A percentile compares a stretch with the other conserved stretches of the same genome.
Conservation (phyloP, 2,113 vertebrate species). For the Anoura caudifer region DNA sequence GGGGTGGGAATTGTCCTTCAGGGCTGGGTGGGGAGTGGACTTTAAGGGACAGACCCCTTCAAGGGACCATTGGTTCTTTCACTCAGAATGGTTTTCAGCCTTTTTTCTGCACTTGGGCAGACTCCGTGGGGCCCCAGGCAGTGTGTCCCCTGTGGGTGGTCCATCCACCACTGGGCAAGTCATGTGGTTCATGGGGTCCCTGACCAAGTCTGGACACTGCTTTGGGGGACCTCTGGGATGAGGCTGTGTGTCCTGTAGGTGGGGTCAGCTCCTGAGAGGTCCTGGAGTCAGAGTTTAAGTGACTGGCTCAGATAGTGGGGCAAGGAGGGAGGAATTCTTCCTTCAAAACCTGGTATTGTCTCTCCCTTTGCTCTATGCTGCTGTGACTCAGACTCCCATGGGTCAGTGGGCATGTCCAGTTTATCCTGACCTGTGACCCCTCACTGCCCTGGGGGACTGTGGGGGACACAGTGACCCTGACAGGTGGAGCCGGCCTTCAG, state of each 20-base stretch:
- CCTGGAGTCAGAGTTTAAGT: not conserved
- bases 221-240: no score
- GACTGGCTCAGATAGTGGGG: not conserved
- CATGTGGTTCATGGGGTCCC: no score
- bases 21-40: not conserved
- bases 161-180: no score
- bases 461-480: no score
- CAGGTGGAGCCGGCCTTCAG: no score
- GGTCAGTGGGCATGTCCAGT: no score
- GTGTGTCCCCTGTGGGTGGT: fast-evolving
- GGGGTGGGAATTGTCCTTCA: not conserved
- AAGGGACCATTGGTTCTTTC: no score
- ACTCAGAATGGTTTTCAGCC: no score
- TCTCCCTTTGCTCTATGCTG: not conserved
- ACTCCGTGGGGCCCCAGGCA: no score
- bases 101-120: fast-evolving
- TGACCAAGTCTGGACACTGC: not conserved
- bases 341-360: not conserved
- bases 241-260: not conserved
- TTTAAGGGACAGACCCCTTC: no score
- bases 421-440: not conserved
- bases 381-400: not conserved
- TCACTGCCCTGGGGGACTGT: not conserved
- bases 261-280: not conserved
- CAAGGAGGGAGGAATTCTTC: not conserved